Base-by-base conservation (phyloP, 2,113 vertebrate genomes). In the Microcebus griseorufus region DNA sequence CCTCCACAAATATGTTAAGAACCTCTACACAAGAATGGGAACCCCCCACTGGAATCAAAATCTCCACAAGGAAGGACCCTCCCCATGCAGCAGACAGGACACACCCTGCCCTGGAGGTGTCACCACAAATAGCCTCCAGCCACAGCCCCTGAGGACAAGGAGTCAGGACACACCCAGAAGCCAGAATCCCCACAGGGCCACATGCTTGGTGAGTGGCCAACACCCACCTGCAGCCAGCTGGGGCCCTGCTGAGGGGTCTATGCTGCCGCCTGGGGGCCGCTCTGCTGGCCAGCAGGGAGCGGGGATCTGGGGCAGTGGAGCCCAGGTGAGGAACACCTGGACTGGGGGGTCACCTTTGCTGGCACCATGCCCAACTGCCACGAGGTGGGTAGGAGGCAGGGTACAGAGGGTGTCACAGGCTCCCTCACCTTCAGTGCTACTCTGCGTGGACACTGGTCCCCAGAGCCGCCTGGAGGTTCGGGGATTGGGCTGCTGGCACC, bases 401-500 rank as follows among this genome's bases (percentile, higher is more conserved):
- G 23, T 17, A 27, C 8, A 45, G 10, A 45, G 32, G 2, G 6
- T 76, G 32, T 58, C 80, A 62, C 11, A 9, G 51, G 42, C 32
- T 37, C 45, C 62, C 32, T 84, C 92, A 55, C 55, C 93, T 55
- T 53, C 94, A 98, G 98, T 97, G 93, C 78, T 99, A 97, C 98
- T 97, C 95, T 98, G 75, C 90, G 95, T 99, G 25, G 98, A 93
- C 0, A 89, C 58, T 97, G 0, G 98, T 99, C 37, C 16, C 0
- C 4, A 58, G 81, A 67, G 65, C 93, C 96, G 67, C 73, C 99
- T 99, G 97, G 53, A 97, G 5, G 98, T 99, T 97, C 98, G 0
- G 99, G 98, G 0, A 20, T 58, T 0, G 99, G 99, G 7, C 98
- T 99, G 22, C 99, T 99, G 14, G 98, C 98, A 0, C 98, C 98